These are phyloP conservation scores for Ophioderma brevispina DNA, from an alignment of 35 echinoderm and acorn worm genomes.

Conservation along the genomic window DNA sequence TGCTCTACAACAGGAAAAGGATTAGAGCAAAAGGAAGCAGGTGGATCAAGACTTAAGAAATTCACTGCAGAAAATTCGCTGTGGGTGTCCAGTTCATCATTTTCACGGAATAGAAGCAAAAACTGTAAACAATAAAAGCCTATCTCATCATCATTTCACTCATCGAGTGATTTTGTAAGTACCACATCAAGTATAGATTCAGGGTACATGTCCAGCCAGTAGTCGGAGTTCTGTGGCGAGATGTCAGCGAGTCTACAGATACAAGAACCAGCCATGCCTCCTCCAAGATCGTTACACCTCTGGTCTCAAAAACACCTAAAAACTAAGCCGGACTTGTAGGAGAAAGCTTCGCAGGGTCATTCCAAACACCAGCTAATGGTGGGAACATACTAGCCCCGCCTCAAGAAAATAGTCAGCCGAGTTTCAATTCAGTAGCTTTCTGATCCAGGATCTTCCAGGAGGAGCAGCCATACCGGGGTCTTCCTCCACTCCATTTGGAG, in stretches of 20 bases:
- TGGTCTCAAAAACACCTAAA: background rate
- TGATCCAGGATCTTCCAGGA: background rate
- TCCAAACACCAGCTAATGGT: background rate
- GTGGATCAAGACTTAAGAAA: conserved; percentile 56
- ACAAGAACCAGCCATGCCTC: background rate
- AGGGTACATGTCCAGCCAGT: background rate
- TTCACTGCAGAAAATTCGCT: background rate
- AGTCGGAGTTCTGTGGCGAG: background rate
- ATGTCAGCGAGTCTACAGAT: background rate
- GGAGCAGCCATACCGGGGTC: background rate
- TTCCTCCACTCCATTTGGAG: conserved; percentile 19
- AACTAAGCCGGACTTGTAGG: background rate
- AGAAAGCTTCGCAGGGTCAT: background rate
- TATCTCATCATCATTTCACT: background rate
- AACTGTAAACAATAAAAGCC: too few species aligned
- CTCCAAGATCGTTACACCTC: background rate
- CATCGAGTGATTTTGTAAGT: background rate
- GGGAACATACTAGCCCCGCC: background rate
- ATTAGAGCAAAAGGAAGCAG: conserved; percentile 79
- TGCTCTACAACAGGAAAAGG: conserved; percentile 75
- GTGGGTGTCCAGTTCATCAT: too few species aligned
- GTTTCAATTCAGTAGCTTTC: background rate
- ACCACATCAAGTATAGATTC: background rate
- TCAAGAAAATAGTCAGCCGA: background rate
- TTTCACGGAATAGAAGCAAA: too few species aligned